Evolutionary conservation across 2,888 invertebrate species (phyloP), one percentile per base, ranked within the genome.

Genomic region (Drosophila acutilabella): DNA sequence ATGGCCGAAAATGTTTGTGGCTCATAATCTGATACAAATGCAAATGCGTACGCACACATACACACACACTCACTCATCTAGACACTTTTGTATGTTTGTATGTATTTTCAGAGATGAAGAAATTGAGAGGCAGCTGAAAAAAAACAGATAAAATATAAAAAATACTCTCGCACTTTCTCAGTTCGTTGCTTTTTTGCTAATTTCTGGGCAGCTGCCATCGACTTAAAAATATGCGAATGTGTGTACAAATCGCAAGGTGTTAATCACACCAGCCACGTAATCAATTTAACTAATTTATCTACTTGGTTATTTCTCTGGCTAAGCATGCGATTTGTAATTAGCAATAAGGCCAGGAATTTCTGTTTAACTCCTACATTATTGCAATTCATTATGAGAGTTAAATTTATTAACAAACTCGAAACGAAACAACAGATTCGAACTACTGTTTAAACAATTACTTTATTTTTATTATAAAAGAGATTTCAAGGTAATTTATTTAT

Each of bases 1-100:
- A 91, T 91, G 91, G 91, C 91, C 91, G 91, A 91, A 90, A 90
- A 89, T 89, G 86, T 87, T 90, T 89, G 88, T 78, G 88, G 81
- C 90, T 83, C 81, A 89, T 90, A 89, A 89, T 88, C 90, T 84
- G 88, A 88, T 86, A 86, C 85, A 88, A 88, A 87, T 84, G 86
- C 83, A 84, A 81, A 82, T 80, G 80, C 78, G 65, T 53, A 56
- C 66, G 48, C 64, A 76, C 33, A 71, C 64, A 67, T n/a, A n/a
- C 57, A 44, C 51, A 40, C 62, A 62, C 36, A 56, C 48, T 53
- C 45, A 68, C 52, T 44, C 50, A 54, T 50, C 56, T 56, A 26
- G 5, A 26, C 6, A 52, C 23, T 2, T 10, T 16, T 44, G 2
- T 14, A 20, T 30, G 8, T 56, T 11, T 10, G 7, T n/a, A 54